These are phyloP conservation scores for Lasius fuliginosus DNA, from an alignment of 2,888 invertebrate species.

Conservation along the genomic window DNA sequence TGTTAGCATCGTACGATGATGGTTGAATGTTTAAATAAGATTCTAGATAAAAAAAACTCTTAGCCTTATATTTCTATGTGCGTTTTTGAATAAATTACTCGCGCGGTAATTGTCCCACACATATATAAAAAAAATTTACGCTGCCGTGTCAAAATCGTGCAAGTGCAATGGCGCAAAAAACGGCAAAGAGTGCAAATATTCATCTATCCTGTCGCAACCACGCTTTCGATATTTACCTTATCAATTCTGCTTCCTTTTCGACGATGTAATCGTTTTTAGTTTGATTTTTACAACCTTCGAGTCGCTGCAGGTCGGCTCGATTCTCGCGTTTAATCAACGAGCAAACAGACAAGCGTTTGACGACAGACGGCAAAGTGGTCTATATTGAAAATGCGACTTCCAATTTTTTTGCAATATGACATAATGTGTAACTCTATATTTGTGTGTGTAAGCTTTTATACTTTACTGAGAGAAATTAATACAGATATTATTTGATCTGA, in stretches of 20 bases:
- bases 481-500: background rate
- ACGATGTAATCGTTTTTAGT: slow-evolving; percentile 29
- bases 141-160: background rate
- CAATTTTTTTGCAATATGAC: background rate
- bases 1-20: background rate
- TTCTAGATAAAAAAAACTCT: background rate
- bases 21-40: background rate
- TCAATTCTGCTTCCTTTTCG: slow-evolving; percentile 30
- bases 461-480: background rate
- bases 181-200: slow-evolving; percentile 46
- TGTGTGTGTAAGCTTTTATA: background rate
- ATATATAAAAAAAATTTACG: background rate
- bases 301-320: background rate
- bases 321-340: slow-evolving; percentile 23
- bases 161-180: slow-evolving; percentile 18
- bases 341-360: background rate
- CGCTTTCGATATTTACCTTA: slow-evolving; percentile 33
- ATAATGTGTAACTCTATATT: background rate
- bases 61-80: background rate
- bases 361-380: background rate
- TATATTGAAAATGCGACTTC: slow-evolving; percentile 25
- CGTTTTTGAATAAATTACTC: slow-evolving; percentile 33
- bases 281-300: slow-evolving; percentile 38
- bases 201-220: background rate
- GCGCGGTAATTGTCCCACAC: slow-evolving; percentile 5